Base-by-base conservation (phyloP, 2,113 vertebrate species). In the Xenotilapia longispinis region DNA sequence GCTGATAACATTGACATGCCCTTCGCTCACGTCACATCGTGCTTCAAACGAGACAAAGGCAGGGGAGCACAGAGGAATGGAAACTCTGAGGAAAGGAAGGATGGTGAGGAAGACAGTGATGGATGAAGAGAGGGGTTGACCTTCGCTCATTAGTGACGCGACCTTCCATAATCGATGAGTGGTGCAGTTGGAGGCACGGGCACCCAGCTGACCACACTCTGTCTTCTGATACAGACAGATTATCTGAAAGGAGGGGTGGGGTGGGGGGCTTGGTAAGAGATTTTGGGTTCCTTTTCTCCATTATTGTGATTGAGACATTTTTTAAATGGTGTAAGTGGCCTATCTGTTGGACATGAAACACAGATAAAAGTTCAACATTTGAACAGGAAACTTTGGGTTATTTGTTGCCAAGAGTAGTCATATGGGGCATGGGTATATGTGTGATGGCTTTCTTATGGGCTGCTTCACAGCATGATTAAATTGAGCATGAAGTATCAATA, bases 1-100 rank as follows among this genome's bases (percentile, higher is more conserved):
- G 91, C 91, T 90, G 94, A 95, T 95, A 95, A 94, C 94, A 95
- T 90, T 92, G 93, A 94, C 84, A 33, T 65, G 91, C 91, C 87
- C 91, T 89, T 81, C 82, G 91, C 90, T 90, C 12, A 40, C 47
- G 26, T 82, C 58, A 28, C 68, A 47, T 87, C 75, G 86, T 54
- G 80, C 89, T 68, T 82, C 75, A 54, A 9, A 83, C 78, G 53
- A 90, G 84, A 87, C 89, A 84, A 91, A 78, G 60, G 45, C 68
- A 80, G 83, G 80, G 47, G 31, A 21, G 54, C 60, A 26, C 78
- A 38, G 81, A 81, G 47, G 68, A 80, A 80, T 10, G 26, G 83
- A 81, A 65, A 78, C 80, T 53, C 31, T 4, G n/a, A 12, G 85
- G 83, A 63, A 79, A 65, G 86, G 84, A 6, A 84, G 60, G 51